Evolutionary conservation across 2,888 invertebrate genomes (phyloP), one percentile per base, ranked within the genome.

Genomic region (Biston stratarius): DNA sequence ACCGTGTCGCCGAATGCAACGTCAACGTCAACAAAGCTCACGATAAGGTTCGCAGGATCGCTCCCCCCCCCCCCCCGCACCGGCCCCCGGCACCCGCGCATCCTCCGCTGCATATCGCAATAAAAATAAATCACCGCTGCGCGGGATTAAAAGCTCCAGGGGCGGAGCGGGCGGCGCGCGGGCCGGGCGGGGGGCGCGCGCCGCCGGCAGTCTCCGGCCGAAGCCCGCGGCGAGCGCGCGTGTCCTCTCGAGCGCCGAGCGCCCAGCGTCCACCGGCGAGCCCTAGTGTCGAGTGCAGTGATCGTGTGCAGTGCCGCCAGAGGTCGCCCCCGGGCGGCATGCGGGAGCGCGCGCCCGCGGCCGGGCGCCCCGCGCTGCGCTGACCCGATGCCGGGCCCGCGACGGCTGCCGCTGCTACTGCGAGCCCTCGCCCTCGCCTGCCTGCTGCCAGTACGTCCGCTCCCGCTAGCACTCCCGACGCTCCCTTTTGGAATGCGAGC

Each of bases 391-490:
- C 74, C 65, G 72, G 91, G 85, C 83, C 89, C 90, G 85, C 88
- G 24, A 24, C 24, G 77, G 82, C 83, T 83, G 86, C 84, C 86
- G 83, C 83, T 86, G 85, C 87, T 86, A 86, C 87, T 85, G 88
- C 88, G 86, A 86, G 86, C 85, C 83, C 84, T 87, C 82, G 89
- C 90, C 89, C 88, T 89, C 88, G 90, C 88, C 89, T 84, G 84
- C 84, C 81, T 86, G 83, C 84, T 89, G 82, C 88, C 82, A 80
- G 91, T 91, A 90, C 84, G 90, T 88, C 59, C 47, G 49, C 42
- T 10, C 68, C n/a, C n/a, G n/a, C n/a, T n/a, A 15, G 14, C 53
- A 63, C 57, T 34, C 64, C 42, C 55, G 33, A 52, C 67, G 40
- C 2, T 5, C n/a, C n/a, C n/a, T n/a, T n/a, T n/a, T n/a, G n/a